These are phyloP conservation scores for Platypus cylindrus DNA, from an alignment of 2,888 invertebrate genomes.

Conservation along the genomic window DNA sequence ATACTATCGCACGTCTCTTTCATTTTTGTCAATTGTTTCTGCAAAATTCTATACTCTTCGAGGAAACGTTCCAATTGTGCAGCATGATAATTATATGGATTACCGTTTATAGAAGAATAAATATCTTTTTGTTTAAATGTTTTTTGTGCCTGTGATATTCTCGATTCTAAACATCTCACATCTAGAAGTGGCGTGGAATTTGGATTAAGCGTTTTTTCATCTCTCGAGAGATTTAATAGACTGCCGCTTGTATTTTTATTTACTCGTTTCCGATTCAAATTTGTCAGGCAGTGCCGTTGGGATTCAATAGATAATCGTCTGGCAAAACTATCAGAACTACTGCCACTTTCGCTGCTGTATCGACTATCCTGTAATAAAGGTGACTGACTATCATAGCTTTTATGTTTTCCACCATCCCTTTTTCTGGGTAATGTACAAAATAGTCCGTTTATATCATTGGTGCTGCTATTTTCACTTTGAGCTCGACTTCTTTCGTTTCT, in stretches of 20 bases:
- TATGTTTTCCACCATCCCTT: slow-evolving; percentile 27
- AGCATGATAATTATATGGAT: slow-evolving; percentile 62
- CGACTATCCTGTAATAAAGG: slow-evolving; percentile 57
- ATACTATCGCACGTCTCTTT: slow-evolving; percentile 63
- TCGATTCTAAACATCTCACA: slow-evolving; percentile 41
- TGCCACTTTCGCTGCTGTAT: slow-evolving; percentile 57
- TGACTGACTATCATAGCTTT: slow-evolving; percentile 55
- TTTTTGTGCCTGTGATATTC: slow-evolving; percentile 23
- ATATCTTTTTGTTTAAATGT: no score
- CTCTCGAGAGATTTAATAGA: slow-evolving; percentile 53
- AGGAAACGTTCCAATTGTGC: slow-evolving; percentile 67
- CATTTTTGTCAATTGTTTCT: slow-evolving; percentile 68
- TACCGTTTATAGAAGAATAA: slow-evolving; percentile 31
- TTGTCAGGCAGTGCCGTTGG: slow-evolving; percentile 23
- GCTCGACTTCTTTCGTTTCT: slow-evolving; percentile 19
- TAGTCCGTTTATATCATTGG: slow-evolving; percentile 31
- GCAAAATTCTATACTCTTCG: slow-evolving; percentile 64
- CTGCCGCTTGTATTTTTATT: slow-evolving; percentile 54
- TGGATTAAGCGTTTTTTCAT: slow-evolving; percentile 28
- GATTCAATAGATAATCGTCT: slow-evolving; percentile 41
- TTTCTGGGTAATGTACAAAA: slow-evolving; percentile 56
- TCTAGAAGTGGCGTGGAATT: slow-evolving; percentile 51
- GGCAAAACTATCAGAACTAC: slow-evolving; percentile 33
- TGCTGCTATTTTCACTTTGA: slow-evolving; percentile 33
- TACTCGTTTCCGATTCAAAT: slow-evolving; percentile 28